Percentiles rank a stretch among this genome's conserved stretches.
These are phyloP conservation scores for Gyps fulvus DNA, from an alignment of 2,113 vertebrate species.

Conservation along the genomic window DNA sequence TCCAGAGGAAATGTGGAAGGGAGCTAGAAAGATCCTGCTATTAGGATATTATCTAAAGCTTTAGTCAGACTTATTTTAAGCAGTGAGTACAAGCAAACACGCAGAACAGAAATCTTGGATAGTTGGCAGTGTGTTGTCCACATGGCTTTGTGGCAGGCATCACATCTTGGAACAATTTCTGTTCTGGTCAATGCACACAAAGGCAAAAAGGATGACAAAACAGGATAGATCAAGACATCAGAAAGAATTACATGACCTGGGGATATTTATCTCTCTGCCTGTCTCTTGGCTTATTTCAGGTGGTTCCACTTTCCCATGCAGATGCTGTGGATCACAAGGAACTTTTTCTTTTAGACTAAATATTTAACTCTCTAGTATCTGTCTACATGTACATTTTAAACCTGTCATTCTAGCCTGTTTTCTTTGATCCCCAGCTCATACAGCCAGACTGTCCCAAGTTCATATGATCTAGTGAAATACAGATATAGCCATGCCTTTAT, in stretches of 20 bases:
- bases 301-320: not conserved
- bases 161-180: not conserved
- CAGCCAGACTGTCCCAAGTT: not conserved
- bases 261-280: not conserved
- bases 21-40: not conserved
- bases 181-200: not conserved
- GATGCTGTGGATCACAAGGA: not conserved
- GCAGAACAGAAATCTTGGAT: not conserved
- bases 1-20: not conserved
- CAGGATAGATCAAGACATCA: not conserved
- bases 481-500: not conserved
- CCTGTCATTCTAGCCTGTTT: not conserved
- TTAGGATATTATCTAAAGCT: not conserved
- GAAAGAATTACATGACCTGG: not conserved
- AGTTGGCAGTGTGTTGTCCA: not conserved
- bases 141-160: not conserved
- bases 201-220: not conserved
- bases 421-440: not conserved
- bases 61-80: not conserved
- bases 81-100: not conserved
- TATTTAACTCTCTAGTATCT: not conserved
- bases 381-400: not conserved
- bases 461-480: not conserved
- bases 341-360: not conserved
- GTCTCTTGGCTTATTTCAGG: not conserved